Evolutionary conservation across 2,797 vertebrate genomes (phyloP).

Genomic region (Pseudochromis fuscus): DNA sequence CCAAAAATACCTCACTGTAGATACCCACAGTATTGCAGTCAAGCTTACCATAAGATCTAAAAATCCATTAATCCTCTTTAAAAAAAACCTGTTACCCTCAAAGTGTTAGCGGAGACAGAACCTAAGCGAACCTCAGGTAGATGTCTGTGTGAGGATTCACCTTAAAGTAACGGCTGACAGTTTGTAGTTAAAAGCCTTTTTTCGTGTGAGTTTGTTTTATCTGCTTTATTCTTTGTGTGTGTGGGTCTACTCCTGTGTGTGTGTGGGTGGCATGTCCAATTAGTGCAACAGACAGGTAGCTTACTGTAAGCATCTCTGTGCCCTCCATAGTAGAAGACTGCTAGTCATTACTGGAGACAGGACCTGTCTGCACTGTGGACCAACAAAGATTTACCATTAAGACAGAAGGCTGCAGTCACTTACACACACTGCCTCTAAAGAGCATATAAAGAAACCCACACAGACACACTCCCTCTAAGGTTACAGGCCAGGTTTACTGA

Average conservation of each 20-base stretch:
- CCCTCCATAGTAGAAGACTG: constrained; percentile 40
- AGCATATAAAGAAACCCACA: constrained; percentile 23
- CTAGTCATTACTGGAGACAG: constrained; percentile 59
- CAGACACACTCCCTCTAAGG: constrained; percentile 13
- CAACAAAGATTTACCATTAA: constrained; percentile 50
- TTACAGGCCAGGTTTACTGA: constrained; percentile 10
- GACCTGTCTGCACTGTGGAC: constrained; percentile 50
- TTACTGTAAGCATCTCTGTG: constrained; percentile 50
- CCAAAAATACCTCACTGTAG: constrained; percentile 55
- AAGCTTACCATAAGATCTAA: constrained; percentile 69
- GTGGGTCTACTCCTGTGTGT: constrained; percentile 21
- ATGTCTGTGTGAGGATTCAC: constrained; percentile 53
- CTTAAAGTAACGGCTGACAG: constrained; percentile 58
- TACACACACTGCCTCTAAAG: constrained; percentile 23
- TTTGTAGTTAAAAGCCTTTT: constrained; percentile 54
- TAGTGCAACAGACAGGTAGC: constrained; percentile 58
- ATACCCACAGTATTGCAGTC: constrained; percentile 56
- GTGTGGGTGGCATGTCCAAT: constrained; percentile 58
- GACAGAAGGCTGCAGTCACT: constrained; percentile 44
- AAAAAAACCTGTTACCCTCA: constrained; percentile 58
- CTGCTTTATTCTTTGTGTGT: constrained; percentile 40
- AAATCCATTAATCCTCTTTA: constrained; percentile 76
- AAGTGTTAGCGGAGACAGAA: constrained; percentile 67
- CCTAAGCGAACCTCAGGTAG: constrained; percentile 61
- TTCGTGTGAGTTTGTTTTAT: constrained; percentile 55